phyloP scores from a whole-genome alignment of 2,113 vertebrate genomes.

The Vimba vimba region DNA sequence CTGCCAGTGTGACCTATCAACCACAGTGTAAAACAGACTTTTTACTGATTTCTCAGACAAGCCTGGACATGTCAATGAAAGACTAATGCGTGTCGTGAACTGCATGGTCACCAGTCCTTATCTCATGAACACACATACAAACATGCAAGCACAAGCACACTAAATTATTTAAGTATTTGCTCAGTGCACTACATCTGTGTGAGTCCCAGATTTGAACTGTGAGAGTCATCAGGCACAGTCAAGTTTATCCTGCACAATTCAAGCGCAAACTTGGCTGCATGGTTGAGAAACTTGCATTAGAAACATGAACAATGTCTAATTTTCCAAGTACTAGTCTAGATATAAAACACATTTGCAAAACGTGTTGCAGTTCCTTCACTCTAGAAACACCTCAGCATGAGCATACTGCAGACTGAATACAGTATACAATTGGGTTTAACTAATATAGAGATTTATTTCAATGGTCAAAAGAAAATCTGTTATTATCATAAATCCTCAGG shows the following conservation, averaged over 20 bases:
- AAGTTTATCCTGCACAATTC: neutral
- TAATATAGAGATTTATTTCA: neutral
- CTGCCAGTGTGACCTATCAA: constrained; percentile 2
- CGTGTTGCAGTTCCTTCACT: neutral
- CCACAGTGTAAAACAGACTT: neutral
- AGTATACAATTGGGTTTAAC: neutral
- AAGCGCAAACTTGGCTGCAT: neutral
- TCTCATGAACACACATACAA: constrained; percentile 20
- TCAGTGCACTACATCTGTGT: neutral
- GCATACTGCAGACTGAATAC: neutral
- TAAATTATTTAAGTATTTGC: neutral
- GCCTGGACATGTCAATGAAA: constrained; percentile 41
- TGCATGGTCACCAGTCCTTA: constrained; percentile 4
- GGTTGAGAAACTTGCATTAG: neutral
- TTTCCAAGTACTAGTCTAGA: neutral
- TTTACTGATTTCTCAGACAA: constrained; percentile 30
- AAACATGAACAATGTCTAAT: neutral
- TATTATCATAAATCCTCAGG: neutral
- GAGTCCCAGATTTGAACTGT: neutral
- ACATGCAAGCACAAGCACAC: neutral
- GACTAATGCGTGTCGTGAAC: constrained; percentile 24
- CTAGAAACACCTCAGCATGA: neutral
- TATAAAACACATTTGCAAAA: constrained; percentile 2
- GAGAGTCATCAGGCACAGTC: no score
- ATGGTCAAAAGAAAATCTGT: neutral